These are phyloP conservation scores for Tineola bisselliella DNA, from an alignment of 2,888 invertebrate species.

Conservation along the genomic window DNA sequence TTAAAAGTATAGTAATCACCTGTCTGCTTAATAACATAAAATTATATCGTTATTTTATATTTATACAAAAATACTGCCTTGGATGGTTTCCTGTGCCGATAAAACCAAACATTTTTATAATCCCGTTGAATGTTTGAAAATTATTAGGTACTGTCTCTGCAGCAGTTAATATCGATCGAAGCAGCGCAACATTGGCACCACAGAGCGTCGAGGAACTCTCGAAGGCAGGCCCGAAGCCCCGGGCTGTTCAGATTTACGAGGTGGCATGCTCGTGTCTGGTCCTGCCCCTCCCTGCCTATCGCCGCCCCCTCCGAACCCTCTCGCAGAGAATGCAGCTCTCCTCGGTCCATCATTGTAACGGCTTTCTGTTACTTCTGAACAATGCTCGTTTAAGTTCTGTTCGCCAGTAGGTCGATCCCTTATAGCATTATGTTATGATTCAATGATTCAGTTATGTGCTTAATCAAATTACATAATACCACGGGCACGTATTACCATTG, in stretches of 20 bases:
- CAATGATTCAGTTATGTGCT: constrained; percentile 3
- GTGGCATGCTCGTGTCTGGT: constrained; percentile 43
- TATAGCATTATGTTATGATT: background rate
- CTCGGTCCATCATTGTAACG: constrained; percentile 41
- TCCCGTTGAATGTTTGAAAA: constrained; percentile 22
- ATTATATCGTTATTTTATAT: no score
- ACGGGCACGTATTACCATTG: no score
- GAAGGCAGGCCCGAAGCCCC: constrained; percentile 31
- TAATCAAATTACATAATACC: no score
- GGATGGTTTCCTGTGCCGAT: no score
- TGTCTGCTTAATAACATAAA: no score
- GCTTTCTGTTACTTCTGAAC: constrained; percentile 21
- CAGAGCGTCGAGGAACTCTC: constrained; percentile 17
- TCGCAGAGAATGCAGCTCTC: constrained; percentile 27
- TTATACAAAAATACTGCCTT: no score
- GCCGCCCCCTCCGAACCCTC: constrained; percentile 21
- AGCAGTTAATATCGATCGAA: background rate
- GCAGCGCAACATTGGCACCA: background rate
- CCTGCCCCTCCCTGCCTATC: constrained; percentile 27
- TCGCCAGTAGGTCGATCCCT: constrained; percentile 8
- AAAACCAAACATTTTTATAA: background rate
- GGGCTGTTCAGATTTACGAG: constrained; percentile 47
- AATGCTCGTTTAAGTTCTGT: background rate
- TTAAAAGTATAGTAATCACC: no score
- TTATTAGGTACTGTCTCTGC: constrained; percentile 36